Evolutionary conservation across 2,113 vertebrate genomes (phyloP).

Genomic region (Callorhinus ursinus): DNA sequence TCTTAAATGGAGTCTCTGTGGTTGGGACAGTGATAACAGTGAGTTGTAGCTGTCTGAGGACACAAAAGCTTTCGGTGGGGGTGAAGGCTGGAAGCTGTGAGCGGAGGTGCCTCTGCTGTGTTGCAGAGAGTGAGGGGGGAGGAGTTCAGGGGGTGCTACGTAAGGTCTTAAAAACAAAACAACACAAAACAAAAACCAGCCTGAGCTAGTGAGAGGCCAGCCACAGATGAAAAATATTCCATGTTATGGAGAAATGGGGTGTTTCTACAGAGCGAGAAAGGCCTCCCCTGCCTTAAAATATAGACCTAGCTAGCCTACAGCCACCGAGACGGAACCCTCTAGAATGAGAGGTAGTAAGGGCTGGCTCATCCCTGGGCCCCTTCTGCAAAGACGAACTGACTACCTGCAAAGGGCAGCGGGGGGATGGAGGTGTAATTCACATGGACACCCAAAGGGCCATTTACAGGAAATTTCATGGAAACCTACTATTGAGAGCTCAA

Average conservation of each 20-base stretch:
- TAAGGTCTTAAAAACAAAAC: not conserved
- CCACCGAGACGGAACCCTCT: not conserved
- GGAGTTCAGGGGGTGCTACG: not conserved
- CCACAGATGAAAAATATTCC: not conserved
- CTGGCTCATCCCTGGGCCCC: not conserved
- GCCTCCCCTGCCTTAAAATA: not conserved
- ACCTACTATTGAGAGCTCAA: not conserved
- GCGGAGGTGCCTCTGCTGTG: not conserved
- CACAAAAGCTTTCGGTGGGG: not conserved
- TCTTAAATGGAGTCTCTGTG: not conserved
- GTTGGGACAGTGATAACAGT: not conserved
- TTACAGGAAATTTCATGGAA: not conserved
- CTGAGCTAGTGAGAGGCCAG: not conserved
- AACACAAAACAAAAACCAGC: not conserved
- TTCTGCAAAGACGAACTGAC: not conserved
- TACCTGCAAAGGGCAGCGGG: not conserved
- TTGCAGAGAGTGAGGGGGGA: not conserved
- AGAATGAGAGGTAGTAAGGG: not conserved
- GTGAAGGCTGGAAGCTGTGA: constrained; percentile 3
- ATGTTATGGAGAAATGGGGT: not conserved
- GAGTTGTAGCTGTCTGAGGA: constrained; percentile 14
- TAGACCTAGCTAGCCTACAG: not conserved
- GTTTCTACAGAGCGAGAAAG: not conserved
- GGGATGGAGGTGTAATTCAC: not conserved
- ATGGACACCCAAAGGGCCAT: not conserved